Percentiles rank a stretch among this genome's conserved stretches.
These are phyloP conservation scores for Noctua pronuba DNA, from an alignment of 2,888 invertebrate species.

Conservation along the genomic window DNA sequence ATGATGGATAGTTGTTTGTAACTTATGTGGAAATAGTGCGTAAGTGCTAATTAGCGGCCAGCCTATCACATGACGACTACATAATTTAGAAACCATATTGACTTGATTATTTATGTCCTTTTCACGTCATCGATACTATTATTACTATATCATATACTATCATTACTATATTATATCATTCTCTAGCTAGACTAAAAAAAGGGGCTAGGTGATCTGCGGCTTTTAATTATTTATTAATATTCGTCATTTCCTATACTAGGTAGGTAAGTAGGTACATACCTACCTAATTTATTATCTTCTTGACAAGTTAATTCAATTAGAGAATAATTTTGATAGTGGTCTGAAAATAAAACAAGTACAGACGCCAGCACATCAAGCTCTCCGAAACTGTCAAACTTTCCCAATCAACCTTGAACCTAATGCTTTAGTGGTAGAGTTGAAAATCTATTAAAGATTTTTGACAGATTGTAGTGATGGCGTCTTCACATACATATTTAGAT, in stretches of 20 bases:
- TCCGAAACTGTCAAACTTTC: too few relatives aligned
- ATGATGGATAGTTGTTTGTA: neutral
- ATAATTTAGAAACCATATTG: slow-evolving; percentile 11
- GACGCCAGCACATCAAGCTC: too few relatives aligned
- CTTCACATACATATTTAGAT: too few relatives aligned
- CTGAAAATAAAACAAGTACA: neutral
- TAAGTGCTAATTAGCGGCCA: slow-evolving; percentile 42
- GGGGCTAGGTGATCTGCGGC: neutral
- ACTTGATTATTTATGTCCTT: slow-evolving; percentile 6
- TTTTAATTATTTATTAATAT: neutral
- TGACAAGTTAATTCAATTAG: neutral
- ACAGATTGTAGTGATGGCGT: too few relatives aligned
- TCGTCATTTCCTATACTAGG: neutral
- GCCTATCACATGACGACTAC: slow-evolving; percentile 8
- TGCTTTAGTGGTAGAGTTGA: too few relatives aligned
- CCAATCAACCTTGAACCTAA: too few relatives aligned
- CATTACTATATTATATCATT: neutral
- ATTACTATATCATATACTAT: neutral
- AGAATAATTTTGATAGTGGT: neutral
- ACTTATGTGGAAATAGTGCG: slow-evolving; percentile 44
- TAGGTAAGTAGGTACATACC: neutral
- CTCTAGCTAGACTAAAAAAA: neutral
- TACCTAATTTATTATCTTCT: neutral
- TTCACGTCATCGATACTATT: slow-evolving; percentile 3
- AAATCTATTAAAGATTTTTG: too few relatives aligned